Conservation (phyloP, 2,888 invertebrate species). For the Eumerus sabulonum region DNA sequence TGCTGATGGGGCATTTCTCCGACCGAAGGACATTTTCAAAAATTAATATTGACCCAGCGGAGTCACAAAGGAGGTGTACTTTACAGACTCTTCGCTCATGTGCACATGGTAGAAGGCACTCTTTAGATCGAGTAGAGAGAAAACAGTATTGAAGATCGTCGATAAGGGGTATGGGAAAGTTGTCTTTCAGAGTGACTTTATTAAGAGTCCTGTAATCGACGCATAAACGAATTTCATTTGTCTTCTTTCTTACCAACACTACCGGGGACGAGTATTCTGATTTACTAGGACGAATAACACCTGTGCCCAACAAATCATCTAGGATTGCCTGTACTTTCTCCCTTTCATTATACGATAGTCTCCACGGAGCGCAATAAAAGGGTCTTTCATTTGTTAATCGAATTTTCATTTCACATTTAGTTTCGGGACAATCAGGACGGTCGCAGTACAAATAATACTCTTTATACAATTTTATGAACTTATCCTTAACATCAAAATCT, state of each 20-base stretch:
- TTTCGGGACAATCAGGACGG: conserved; percentile 4
- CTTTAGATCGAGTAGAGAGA: conserved; percentile 14
- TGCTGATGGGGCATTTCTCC: conserved; percentile 43
- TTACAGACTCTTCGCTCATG: conserved; percentile 41
- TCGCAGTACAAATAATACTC: conserved; percentile 18
- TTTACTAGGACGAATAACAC: conserved; percentile 19
- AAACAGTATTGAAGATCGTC: conserved; percentile 16
- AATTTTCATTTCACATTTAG: conserved; percentile 25
- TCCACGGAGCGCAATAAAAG: conserved; percentile 22
- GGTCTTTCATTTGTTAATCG: conserved; percentile 11
- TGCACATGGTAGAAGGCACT: conserved; percentile 30
- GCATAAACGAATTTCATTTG: conserved; percentile 4
- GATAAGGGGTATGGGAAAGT: conserved; percentile 12
- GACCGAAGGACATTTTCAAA: conserved; percentile 46
- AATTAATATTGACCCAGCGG: conserved; percentile 57
- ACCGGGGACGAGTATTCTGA: conserved; percentile 19
- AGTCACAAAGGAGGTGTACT: conserved; percentile 53
- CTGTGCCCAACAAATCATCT: conserved; percentile 3
- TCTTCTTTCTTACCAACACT: conserved; percentile 22
- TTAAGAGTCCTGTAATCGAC: conserved; percentile 9
- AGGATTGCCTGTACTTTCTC: conserved; percentile 13
- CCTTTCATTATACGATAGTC: conserved; percentile 13
- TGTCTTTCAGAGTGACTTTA: conserved; percentile 3
- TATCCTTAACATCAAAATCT: background rate
- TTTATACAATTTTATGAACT: conserved; percentile 10